phyloP scores from a whole-genome alignment of 2,797 vertebrate species.

The Helicolenus hilgendorfi region DNA sequence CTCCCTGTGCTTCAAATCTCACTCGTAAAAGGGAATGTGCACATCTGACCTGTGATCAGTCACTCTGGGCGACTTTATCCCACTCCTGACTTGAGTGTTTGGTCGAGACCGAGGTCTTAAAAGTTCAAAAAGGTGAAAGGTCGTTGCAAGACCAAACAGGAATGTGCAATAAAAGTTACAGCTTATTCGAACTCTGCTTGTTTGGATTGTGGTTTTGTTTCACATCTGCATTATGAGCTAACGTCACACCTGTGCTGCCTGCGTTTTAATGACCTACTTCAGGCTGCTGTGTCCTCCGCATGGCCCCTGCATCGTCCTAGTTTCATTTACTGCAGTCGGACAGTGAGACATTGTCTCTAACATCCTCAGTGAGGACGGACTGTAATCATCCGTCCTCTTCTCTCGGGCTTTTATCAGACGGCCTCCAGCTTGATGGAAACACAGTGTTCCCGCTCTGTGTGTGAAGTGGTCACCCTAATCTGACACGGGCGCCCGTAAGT shows the following conservation, averaged over 20 bases:
- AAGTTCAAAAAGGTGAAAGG: slow-evolving; percentile 80
- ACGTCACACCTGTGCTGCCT: slow-evolving; percentile 13
- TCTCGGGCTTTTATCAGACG: slow-evolving; percentile 22
- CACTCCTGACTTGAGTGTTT: slow-evolving; percentile 73
- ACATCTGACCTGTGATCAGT: slow-evolving; percentile 73
- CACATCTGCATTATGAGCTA: slow-evolving; percentile 3
- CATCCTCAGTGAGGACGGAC: slow-evolving; percentile 22
- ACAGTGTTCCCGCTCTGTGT: slow-evolving; percentile 11
- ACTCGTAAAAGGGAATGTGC: slow-evolving; percentile 58
- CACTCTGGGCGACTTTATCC: slow-evolving; percentile 64
- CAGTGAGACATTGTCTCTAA: slow-evolving; percentile 4
- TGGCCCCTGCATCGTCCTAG: slow-evolving; percentile 54
- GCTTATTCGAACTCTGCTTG: slow-evolving; percentile 88
- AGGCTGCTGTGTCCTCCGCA: slow-evolving; percentile 52
- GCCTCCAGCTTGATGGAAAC: slow-evolving; percentile 35
- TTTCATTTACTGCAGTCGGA: slow-evolving; percentile 44
- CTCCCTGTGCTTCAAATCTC: slow-evolving; percentile 73
- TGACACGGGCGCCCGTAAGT: not conserved
- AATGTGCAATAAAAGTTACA: slow-evolving; percentile 94
- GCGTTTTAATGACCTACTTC: slow-evolving; percentile 57
- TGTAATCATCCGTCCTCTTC: slow-evolving; percentile 1
- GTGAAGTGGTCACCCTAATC: not conserved
- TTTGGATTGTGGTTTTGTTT: slow-evolving; percentile 73
- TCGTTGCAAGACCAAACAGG: slow-evolving; percentile 92
- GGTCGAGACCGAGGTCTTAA: slow-evolving; percentile 73